These are phyloP conservation scores for Acanthiza pusilla DNA, from an alignment of 2,797 vertebrate genomes.

Conservation along the genomic window DNA sequence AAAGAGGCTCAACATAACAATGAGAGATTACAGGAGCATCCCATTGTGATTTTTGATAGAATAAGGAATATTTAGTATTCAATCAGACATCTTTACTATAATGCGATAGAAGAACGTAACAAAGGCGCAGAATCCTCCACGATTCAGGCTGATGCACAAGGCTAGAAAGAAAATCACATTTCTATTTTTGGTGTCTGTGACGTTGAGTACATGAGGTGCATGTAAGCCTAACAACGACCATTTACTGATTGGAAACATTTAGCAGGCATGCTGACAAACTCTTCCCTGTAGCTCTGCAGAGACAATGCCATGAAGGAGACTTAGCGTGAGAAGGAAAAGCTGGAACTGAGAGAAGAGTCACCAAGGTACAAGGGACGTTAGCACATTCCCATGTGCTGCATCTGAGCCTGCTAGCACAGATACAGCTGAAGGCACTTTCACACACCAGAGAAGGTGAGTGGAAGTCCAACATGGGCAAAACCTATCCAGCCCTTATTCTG, in stretches of 20 bases:
- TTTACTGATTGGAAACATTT: neutral
- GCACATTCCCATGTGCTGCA: neutral
- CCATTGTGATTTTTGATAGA: neutral
- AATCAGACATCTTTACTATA: neutral
- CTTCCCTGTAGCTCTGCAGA: neutral
- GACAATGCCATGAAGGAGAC: neutral
- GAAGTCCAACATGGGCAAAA: neutral
- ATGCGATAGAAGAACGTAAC: neutral
- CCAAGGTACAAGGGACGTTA: neutral
- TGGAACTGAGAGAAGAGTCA: neutral
- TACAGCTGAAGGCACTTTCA: neutral
- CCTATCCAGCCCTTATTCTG: neutral
- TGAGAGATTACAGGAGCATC: neutral
- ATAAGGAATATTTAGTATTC: neutral
- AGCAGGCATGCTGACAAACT: neutral
- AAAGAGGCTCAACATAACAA: neutral
- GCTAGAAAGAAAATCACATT: constrained; percentile 31
- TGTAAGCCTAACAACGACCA: neutral
- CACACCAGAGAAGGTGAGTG: neutral
- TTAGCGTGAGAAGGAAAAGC: neutral
- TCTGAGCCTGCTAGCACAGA: neutral
- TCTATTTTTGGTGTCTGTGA: constrained; percentile 42
- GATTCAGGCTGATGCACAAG: neutral
- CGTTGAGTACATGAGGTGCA: neutral
- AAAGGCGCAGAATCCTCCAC: neutral